Evolutionary conservation across 2,113 vertebrate genomes (phyloP).

Genomic region (Jaculus jaculus): DNA sequence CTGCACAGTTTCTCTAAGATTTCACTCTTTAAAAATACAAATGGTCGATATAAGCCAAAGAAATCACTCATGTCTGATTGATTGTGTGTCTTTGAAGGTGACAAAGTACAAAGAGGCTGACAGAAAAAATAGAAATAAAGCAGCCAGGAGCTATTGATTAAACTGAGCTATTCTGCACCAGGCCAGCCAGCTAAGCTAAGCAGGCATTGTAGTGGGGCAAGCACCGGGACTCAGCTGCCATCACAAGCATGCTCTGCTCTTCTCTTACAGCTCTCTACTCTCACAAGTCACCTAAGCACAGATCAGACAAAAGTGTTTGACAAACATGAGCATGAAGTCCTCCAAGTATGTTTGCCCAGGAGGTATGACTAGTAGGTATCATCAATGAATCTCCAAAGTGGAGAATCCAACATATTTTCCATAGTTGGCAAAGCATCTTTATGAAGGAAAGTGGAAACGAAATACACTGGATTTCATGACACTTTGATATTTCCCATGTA

Average conservation of each 20-base stretch:
- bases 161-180: not conserved
- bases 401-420: too few relatives aligned
- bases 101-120: constrained; percentile 65
- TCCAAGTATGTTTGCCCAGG: too few relatives aligned
- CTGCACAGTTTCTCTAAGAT: not conserved
- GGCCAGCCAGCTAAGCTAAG: not conserved
- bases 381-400: not conserved
- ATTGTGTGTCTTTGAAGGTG: constrained; percentile 64
- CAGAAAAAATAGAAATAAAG: constrained; percentile 28
- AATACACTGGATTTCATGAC: not conserved
- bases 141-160: constrained; percentile 34
- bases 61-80: constrained; percentile 62
- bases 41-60: not conserved
- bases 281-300: not conserved
- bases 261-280: not conserved
- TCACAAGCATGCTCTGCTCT: not conserved
- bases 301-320: not conserved
- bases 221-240: not conserved
- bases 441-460: not conserved
- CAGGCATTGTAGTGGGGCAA: not conserved
- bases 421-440: too few relatives aligned
- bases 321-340: not conserved
- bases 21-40: constrained; percentile 39
- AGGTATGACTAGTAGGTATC: too few relatives aligned
- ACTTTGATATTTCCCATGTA: too few relatives aligned